These are phyloP conservation scores for Pavo muticus DNA, from an alignment of 2,113 vertebrate genomes.

Conservation along the genomic window DNA sequence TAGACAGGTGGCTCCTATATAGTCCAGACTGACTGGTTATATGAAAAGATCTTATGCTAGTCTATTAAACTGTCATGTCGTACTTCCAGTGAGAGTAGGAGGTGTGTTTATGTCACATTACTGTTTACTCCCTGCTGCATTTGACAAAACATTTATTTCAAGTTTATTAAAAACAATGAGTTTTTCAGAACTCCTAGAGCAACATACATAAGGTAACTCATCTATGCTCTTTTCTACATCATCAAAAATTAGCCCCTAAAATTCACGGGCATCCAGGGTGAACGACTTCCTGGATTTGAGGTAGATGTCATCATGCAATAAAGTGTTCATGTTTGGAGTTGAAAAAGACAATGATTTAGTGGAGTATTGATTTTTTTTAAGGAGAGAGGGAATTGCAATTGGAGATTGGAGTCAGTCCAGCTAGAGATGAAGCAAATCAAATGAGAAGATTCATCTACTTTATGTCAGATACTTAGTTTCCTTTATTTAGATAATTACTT, in stretches of 20 bases:
- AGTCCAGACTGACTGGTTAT: accelerated
- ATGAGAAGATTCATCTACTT: conserved; percentile 33
- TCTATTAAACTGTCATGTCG: background rate
- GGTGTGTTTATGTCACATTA: background rate
- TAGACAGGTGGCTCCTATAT: background rate
- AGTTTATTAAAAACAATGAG: background rate
- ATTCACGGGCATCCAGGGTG: background rate
- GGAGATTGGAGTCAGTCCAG: conserved; percentile 43
- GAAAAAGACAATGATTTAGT: conserved; percentile 35
- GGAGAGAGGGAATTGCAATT: background rate
- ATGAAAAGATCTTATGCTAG: background rate
- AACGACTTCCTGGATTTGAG: conserved; percentile 14
- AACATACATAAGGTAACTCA: background rate
- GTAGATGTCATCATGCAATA: background rate
- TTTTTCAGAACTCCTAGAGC: background rate
- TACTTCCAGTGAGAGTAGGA: background rate
- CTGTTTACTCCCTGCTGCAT: background rate
- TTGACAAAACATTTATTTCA: background rate
- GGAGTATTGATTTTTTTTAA: conserved; percentile 50
- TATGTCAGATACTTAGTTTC: background rate
- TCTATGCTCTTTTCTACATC: background rate
- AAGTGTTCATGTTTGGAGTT: background rate
- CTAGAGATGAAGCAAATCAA: conserved; percentile 40
- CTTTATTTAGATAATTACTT: conserved; percentile 30
- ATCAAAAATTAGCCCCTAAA: background rate